Evolutionary conservation across 2,113 vertebrate genomes (phyloP), one percentile per base, ranked within the genome.

Genomic region (Symphodus melops): DNA sequence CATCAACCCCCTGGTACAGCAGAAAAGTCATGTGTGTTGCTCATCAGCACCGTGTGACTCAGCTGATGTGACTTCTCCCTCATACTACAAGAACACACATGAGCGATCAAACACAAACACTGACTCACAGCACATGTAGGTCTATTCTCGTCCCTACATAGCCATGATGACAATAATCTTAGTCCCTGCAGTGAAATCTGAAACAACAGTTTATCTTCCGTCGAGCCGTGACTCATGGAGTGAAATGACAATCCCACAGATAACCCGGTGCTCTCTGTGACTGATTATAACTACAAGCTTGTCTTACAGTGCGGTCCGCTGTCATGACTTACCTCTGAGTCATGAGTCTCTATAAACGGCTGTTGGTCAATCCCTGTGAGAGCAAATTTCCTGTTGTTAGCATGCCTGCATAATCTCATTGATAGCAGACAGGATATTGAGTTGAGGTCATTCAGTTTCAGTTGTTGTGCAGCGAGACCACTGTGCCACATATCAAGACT

Each of bases 361-460:
- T 62, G 48, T 63, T 77, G 82, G 80, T 85, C 82, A 88, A 88
- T 81, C 85, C 88, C 73, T 65, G 61, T 78, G 81, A 78, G 75
- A 86, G 76, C 82, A 80, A 79, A 87, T 90, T 90, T 90, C 88
- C 88, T 91, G 87, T 86, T 84, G 86, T 88, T 87, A 90, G 86
- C 75, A 80, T 88, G 82, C 71, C 81, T 79, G 41, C 74, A 62
- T 90, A 88, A 89, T 89, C 86, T 88, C 82, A 81, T 67, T 88
- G 88, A 92, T 90, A 90, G 79, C 69, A 88, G 79, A 86, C 86
- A 83, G 89, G 89, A 92, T 90, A 90, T 89, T 88, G 77, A 84
- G 72, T 70, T 85, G 79, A 82, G 77, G 84, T 86, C 83, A 79
- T 63, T 68, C 68, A 68, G 71, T 74, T 79, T 77, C 63, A 57